Conservation (phyloP, 2,113 vertebrate genomes). For the Crocuta crocuta region DNA sequence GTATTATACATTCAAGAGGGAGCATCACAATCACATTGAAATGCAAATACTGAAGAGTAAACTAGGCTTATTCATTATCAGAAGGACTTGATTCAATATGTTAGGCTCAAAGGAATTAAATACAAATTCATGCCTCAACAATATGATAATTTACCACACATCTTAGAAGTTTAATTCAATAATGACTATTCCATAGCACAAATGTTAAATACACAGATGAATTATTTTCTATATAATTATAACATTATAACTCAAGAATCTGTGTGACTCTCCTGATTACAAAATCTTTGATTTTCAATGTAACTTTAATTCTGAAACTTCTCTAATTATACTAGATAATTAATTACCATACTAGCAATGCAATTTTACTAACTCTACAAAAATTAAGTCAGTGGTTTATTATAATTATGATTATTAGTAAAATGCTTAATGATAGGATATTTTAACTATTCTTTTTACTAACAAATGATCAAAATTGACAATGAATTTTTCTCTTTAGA, state of each 20-base stretch:
- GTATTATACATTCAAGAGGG: background rate
- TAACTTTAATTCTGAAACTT: background rate
- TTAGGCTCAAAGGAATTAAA: constrained; percentile 14
- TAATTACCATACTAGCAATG: background rate
- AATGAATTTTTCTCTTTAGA: background rate
- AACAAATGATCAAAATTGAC: background rate
- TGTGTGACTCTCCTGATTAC: background rate
- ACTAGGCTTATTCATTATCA: background rate
- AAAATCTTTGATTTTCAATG: background rate
- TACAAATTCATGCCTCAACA: background rate
- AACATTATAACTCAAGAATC: constrained; percentile 1
- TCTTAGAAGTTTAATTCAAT: constrained; percentile 14
- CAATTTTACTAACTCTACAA: background rate
- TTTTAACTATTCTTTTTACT: constrained; percentile 12
- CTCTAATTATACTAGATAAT: background rate
- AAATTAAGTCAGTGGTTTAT: background rate
- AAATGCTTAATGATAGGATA: background rate
- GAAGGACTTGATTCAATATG: background rate
- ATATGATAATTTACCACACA: background rate
- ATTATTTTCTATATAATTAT: constrained; percentile 23
- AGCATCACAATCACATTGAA: background rate
- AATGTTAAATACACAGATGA: background rate
- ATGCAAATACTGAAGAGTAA: background rate
- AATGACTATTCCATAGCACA: background rate
- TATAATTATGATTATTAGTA: background rate